Evolutionary conservation across 2,113 vertebrate species (phyloP).

Genomic region (Halichoeres trimaculatus): DNA sequence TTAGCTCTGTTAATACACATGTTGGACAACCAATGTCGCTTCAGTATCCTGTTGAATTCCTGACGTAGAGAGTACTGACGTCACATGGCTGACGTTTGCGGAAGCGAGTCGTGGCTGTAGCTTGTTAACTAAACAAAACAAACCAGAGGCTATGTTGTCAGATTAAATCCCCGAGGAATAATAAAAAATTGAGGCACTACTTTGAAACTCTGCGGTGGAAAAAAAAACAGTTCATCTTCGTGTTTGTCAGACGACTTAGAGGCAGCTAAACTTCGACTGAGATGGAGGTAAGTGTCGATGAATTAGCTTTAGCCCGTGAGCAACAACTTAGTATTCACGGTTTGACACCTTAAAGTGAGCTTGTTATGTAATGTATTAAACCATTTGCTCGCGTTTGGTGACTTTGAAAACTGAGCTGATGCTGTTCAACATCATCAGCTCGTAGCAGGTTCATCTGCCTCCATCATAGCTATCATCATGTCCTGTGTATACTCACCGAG

Average conservation of each 20-base stretch:
- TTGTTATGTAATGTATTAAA: too few species aligned
- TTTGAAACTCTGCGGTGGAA: background rate
- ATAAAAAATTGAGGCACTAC: background rate
- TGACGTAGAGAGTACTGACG: slow-evolving; percentile 50
- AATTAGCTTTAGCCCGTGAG: slow-evolving; percentile 64
- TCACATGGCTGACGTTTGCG: slow-evolving; percentile 73
- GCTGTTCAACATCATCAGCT: background rate
- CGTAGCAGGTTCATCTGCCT: background rate
- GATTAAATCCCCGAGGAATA: background rate
- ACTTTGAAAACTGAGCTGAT: background rate
- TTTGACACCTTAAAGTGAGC: background rate
- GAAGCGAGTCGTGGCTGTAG: slow-evolving; percentile 53
- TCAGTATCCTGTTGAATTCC: background rate
- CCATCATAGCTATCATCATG: too few species aligned
- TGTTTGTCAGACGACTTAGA: slow-evolving; percentile 23
- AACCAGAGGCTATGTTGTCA: slow-evolving; percentile 50
- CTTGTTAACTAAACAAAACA: slow-evolving; percentile 36
- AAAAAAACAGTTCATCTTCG: background rate
- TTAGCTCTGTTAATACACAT: too few species aligned
- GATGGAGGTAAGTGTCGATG: slow-evolving; percentile 78
- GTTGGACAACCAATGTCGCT: too few species aligned
- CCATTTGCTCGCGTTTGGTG: background rate
- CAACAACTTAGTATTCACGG: background rate
- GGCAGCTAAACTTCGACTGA: slow-evolving; percentile 27
- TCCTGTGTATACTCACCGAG: background rate